phyloP scores from a whole-genome alignment of 1,140 invertebrate species.

The Trichoplusia ni region DNA sequence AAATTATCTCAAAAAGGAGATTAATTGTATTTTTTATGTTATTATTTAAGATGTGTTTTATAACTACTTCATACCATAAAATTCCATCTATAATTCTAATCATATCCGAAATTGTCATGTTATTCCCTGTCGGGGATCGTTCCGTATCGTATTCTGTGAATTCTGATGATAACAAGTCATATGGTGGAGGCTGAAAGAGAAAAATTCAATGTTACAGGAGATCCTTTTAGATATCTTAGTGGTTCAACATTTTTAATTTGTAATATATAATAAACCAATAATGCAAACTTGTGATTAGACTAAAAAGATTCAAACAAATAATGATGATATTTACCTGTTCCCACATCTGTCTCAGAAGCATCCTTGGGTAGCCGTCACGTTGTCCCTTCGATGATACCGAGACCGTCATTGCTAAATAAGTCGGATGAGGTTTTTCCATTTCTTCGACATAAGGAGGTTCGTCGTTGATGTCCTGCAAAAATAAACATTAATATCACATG shows the following conservation, averaged over 20 bases:
- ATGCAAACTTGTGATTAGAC: too few species aligned
- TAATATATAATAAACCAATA: too few species aligned
- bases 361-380: slow-evolving; percentile 64
- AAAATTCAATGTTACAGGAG: too few species aligned
- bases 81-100: slow-evolving; percentile 67
- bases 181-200: slow-evolving; percentile 61
- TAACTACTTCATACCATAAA: slow-evolving; percentile 60
- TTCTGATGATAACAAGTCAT: slow-evolving; percentile 65
- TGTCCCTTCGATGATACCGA: slow-evolving; percentile 70
- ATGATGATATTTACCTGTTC: slow-evolving; percentile 58
- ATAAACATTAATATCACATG: background rate
- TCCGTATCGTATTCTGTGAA: slow-evolving; percentile 39
- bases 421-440: slow-evolving; percentile 62
- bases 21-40: too few species aligned
- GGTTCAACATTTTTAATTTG: too few species aligned
- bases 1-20: too few species aligned
- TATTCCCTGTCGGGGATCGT: slow-evolving; percentile 48
- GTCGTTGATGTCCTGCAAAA: slow-evolving; percentile 67
- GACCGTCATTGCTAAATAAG: slow-evolving; percentile 62
- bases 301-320: too few species aligned
- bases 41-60: too few species aligned
- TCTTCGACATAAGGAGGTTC: slow-evolving; percentile 69
- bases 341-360: slow-evolving; percentile 71
- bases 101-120: slow-evolving; percentile 58
- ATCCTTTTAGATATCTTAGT: too few species aligned